Conservation (phyloP, 2,113 vertebrate genomes). For the Halichoerus grypus region DNA sequence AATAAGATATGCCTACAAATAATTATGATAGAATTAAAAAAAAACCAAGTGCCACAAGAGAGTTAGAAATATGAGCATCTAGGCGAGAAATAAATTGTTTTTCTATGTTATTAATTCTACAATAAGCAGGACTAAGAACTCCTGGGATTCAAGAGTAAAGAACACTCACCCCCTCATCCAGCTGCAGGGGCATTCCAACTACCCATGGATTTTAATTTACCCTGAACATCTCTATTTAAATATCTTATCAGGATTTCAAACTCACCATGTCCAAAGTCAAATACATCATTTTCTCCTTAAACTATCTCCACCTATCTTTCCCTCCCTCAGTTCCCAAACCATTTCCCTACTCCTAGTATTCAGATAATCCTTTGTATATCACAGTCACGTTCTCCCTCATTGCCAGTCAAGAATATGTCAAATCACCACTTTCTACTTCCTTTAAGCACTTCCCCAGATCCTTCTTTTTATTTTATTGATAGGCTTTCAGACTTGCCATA, state of each 20-base stretch:
- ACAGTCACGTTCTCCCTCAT: background rate
- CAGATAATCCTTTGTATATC: background rate
- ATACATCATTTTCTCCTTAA: background rate
- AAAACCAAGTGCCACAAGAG: background rate
- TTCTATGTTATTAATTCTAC: background rate
- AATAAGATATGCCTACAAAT: background rate
- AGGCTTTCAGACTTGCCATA: background rate
- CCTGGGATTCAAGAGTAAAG: background rate
- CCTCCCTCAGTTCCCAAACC: background rate
- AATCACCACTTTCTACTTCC: background rate
- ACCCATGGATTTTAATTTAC: background rate
- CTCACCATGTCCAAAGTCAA: background rate
- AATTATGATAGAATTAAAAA: background rate
- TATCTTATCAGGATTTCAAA: background rate
- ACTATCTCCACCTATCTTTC: background rate
- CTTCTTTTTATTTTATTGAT: conserved; percentile 15
- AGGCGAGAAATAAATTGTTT: background rate
- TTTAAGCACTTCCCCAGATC: background rate
- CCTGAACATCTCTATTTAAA: background rate
- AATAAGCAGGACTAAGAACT: background rate
- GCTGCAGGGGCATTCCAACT: background rate
- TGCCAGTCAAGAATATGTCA: background rate
- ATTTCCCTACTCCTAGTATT: background rate
- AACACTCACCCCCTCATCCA: background rate
- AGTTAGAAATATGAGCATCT: background rate